These are phyloP conservation scores for Harpegnathos saltator DNA, from an alignment of 1,140 invertebrate species.

Conservation along the genomic window DNA sequence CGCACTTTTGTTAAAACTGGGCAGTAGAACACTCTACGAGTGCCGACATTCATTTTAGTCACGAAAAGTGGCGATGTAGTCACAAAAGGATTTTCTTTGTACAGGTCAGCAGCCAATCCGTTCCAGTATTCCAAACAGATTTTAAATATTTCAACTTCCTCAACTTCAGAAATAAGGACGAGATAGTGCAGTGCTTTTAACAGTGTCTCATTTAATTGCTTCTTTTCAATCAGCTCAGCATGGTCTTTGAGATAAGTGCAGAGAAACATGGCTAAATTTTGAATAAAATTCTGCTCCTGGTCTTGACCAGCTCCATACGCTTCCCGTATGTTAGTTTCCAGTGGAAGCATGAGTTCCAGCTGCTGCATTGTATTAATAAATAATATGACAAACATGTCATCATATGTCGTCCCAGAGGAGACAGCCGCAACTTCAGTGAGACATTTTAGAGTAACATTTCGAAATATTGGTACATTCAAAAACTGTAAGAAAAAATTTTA, in stretches of 20 bases:
- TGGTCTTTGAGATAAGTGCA: slow-evolving; percentile 99
- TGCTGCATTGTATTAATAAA: slow-evolving; percentile 97
- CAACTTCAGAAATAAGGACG: slow-evolving; percentile 98
- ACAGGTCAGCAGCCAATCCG: slow-evolving; percentile 95
- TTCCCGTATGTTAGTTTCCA: slow-evolving; percentile 96
- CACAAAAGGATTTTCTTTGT: slow-evolving; percentile 90
- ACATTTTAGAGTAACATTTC: slow-evolving; percentile 99
- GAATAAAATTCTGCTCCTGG: slow-evolving; percentile 99
- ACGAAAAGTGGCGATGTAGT: slow-evolving; percentile 81
- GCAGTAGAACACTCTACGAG: slow-evolving; percentile 91
- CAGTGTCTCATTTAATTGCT: slow-evolving; percentile 90
- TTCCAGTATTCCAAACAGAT: slow-evolving; percentile 99
- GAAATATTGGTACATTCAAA: slow-evolving; percentile 98
- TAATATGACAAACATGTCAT: slow-evolving; percentile 95
- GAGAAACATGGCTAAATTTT: slow-evolving; percentile 98
- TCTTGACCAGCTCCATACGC: slow-evolving; percentile 97
- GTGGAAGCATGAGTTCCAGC: slow-evolving; percentile 95
- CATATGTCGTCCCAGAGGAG: slow-evolving; percentile 92
- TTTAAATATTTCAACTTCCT: slow-evolving; percentile 99
- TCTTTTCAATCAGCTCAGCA: slow-evolving; percentile 94
- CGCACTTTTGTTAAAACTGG: slow-evolving; percentile 95
- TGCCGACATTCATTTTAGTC: slow-evolving; percentile 80
- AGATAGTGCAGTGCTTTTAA: slow-evolving; percentile 96
- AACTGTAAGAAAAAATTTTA: slow-evolving; percentile 89
- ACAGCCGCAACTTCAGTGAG: slow-evolving; percentile 99